A percentile compares a stretch with the other conserved stretches of the same genome.
phyloP scores from a whole-genome alignment of 2,888 invertebrate genomes.

The Tupiocoris notatus region DNA sequence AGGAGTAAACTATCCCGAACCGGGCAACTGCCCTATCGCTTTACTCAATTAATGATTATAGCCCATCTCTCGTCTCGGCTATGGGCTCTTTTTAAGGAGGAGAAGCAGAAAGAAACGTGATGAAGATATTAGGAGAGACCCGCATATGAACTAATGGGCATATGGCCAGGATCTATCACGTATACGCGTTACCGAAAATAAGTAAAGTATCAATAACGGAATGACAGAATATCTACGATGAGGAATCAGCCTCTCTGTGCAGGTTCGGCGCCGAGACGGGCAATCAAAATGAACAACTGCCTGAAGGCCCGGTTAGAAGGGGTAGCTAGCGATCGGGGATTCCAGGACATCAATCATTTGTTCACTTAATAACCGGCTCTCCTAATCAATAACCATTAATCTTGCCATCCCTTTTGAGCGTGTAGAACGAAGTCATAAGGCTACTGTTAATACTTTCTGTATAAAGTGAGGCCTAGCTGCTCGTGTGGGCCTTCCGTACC shows the following conservation, averaged over 20 bases:
- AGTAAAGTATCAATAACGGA: constrained; percentile 20
- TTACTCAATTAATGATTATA: neutral
- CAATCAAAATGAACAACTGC: neutral
- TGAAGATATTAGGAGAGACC: constrained; percentile 23
- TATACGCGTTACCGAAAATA: neutral
- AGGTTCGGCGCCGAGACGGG: neutral
- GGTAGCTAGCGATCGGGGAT: neutral
- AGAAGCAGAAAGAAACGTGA: constrained; percentile 5
- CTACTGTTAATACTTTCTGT: constrained; percentile 16
- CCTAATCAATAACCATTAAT: constrained; percentile 17
- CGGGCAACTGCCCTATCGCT: neutral
- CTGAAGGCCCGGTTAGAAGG: neutral
- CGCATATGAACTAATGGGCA: constrained; percentile 28
- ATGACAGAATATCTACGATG: neutral
- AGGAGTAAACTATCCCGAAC: neutral
- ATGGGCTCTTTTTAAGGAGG: constrained; percentile 13
- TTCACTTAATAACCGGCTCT: constrained; percentile 5
- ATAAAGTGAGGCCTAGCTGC: constrained; percentile 3
- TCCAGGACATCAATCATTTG: constrained; percentile 6
- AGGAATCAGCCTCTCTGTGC: neutral
- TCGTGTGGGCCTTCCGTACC: too few relatives aligned
- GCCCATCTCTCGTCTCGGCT: neutral
- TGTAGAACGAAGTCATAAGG: constrained; percentile 4
- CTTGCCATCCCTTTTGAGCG: neutral
- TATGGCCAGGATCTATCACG: constrained; percentile 20